Base-by-base conservation (phyloP, 2,888 invertebrate genomes). In the Adelphocoris suturalis region DNA sequence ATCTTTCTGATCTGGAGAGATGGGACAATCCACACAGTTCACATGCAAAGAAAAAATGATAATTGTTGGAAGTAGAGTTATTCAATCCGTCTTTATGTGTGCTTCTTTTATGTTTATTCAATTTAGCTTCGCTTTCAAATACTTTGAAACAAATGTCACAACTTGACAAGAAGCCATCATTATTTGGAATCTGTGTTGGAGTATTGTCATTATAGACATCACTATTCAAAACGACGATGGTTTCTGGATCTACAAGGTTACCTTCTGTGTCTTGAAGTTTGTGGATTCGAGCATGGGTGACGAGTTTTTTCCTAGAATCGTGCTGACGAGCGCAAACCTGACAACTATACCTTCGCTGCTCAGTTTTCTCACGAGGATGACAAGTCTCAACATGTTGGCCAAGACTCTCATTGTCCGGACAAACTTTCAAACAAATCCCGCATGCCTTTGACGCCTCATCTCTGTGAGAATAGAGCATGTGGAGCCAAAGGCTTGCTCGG, bases 241-340 rank as follows among this genome's bases (percentile, higher is more conserved):
- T 91, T 90, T 92, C 92, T 27, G 92, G 92, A 90, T 93, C 92
- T 14, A 92, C 91, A 9, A 91, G 89, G 75, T 92, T 92, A 9
- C 92, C 92, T 75, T 92, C 91, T 37, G 92, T 91, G 88, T 92
- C 92, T 90, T 94, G 93, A 86, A 95, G 93, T 89, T 94, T 94
- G 92, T 95, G 95, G 85, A 95, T 94, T 1, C 94, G 93, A 11
- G 95, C 94, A 92, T 95, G 95, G 55, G 94, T 94, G 90, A 94
- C 93, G 82, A 94, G 92, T 91, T 94, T 94, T 92, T 94, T 94
- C 61, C 94, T 93, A 28, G 94, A 95, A 91, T 95, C 95, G 91
- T 95, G 95, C 91, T 94, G 94, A 90, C 94, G 94, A 37, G 94
- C 94, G 92, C 95, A 95, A 57, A 95, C 94, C 47, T 92, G 92